Conservation (phyloP, 2,113 vertebrate species). For the Theropithecus gelada region DNA sequence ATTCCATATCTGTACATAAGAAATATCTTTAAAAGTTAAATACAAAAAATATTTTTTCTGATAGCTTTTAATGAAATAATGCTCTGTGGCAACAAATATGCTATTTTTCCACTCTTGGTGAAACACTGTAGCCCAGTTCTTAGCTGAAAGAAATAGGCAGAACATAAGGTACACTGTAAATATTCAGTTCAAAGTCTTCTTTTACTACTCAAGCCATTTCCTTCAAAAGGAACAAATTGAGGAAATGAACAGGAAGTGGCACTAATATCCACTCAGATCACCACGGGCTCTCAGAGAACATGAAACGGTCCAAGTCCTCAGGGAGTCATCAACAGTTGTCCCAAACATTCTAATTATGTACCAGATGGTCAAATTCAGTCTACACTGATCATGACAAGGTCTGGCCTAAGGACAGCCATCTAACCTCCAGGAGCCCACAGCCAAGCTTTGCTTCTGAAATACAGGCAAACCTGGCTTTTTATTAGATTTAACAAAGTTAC, state of each 20-base stretch:
- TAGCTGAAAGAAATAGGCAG: not conserved
- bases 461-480: not conserved
- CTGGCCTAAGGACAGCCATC: not conserved
- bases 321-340: conserved; percentile 16
- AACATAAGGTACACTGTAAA: conserved; percentile 20
- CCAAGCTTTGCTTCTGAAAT: not conserved
- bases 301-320: not conserved
- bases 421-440: not conserved
- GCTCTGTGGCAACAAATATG: not conserved
- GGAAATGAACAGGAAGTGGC: conserved; percentile 29
- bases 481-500: conserved; percentile 9
- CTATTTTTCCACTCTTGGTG: not conserved
- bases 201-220: conserved; percentile 60
- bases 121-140: not conserved
- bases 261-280: not conserved
- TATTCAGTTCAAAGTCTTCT: conserved; percentile 65
- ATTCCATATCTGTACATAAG: not conserved
- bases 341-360: conserved; percentile 48
- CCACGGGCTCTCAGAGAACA: not conserved
- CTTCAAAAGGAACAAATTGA: conserved; percentile 63
- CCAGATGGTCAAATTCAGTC: conserved; percentile 54
- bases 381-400: conserved; percentile 51
- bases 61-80: not conserved
- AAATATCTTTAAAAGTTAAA: conserved; percentile 42
- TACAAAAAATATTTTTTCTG: not conserved